Conservation (phyloP, 2,797 vertebrate species). For the Myotis pilosus region DNA sequence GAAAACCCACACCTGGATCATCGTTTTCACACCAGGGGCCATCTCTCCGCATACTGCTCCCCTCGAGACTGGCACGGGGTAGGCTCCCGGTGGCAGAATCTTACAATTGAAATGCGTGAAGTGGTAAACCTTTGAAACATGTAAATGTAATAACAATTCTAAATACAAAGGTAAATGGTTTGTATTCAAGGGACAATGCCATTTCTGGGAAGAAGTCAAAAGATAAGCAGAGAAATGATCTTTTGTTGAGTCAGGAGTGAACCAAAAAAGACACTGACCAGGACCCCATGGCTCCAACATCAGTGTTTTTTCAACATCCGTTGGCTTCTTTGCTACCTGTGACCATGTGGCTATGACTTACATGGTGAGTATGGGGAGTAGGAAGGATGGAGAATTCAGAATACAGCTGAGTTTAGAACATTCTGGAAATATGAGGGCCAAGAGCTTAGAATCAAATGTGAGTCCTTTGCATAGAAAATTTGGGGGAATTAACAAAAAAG, state of each 20-base stretch:
- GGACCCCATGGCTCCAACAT: fast-evolving
- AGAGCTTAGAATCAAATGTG: neutral
- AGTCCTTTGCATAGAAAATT: neutral
- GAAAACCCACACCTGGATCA: fast-evolving
- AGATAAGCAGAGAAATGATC: neutral
- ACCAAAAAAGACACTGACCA: neutral
- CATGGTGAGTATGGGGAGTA: neutral
- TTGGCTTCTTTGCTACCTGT: neutral
- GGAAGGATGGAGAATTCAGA: neutral
- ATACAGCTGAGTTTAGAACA: neutral
- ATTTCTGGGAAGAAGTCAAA: neutral
- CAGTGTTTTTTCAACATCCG: neutral
- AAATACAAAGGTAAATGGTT: neutral
- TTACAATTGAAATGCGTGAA: neutral
- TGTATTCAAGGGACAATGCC: neutral
- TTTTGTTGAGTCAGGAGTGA: neutral
- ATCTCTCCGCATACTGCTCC: neutral
- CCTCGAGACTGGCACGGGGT: neutral
- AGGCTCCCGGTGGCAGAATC: neutral
- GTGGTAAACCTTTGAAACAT: neutral
- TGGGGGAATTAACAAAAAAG: neutral
- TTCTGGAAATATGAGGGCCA: neutral
- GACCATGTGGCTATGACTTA: neutral
- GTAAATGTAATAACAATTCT: neutral
- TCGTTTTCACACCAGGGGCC: neutral